A percentile compares a stretch with the other conserved stretches of the same genome.
phyloP scores from a whole-genome alignment of 2,888 invertebrate species.

The Calliopum simillimum region DNA sequence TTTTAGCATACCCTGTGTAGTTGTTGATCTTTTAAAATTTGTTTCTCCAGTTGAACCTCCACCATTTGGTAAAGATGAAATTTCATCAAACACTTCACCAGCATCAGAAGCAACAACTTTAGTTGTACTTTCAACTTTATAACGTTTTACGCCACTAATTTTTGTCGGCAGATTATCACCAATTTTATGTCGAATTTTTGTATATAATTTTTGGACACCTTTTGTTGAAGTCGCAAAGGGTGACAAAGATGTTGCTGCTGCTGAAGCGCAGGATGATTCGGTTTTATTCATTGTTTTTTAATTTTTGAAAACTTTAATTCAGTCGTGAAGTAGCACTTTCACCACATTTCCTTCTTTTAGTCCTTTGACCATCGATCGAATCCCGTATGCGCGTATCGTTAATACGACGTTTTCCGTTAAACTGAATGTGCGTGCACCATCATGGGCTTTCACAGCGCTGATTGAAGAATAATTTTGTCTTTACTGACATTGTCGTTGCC shows the following conservation, averaged over 20 bases:
- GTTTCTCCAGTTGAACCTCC: not conserved
- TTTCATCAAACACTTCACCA: not conserved
- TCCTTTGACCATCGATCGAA: too few relatives aligned
- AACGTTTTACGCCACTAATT: constrained; percentile 55
- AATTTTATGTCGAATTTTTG: constrained; percentile 65
- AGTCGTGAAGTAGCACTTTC: too few relatives aligned
- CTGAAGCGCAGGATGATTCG: constrained; percentile 3
- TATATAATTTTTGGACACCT: constrained; percentile 61
- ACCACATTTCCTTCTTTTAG: too few relatives aligned
- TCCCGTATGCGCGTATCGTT: too few relatives aligned
- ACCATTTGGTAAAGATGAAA: constrained; percentile 20
- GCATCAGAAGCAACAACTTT: not conserved
- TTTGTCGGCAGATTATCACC: constrained; percentile 65
- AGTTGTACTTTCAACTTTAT: constrained; percentile 48
- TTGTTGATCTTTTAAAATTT: constrained; percentile 3
- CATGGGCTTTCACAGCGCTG: constrained; percentile 21
- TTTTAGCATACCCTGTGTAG: constrained; percentile 37
- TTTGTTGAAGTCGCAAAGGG: constrained; percentile 21
- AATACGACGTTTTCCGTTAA: too few relatives aligned
- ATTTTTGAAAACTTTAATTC: too few relatives aligned
- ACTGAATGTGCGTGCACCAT: not conserved
- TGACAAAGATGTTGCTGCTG: constrained; percentile 2
- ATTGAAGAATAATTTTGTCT: constrained; percentile 30
- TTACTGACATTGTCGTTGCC: not conserved
- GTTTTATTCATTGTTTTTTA: too few relatives aligned